Percentiles rank a stretch among this genome's conserved stretches.
phyloP scores from a whole-genome alignment of 2,888 invertebrate genomes.

The Monopis laevigella region DNA sequence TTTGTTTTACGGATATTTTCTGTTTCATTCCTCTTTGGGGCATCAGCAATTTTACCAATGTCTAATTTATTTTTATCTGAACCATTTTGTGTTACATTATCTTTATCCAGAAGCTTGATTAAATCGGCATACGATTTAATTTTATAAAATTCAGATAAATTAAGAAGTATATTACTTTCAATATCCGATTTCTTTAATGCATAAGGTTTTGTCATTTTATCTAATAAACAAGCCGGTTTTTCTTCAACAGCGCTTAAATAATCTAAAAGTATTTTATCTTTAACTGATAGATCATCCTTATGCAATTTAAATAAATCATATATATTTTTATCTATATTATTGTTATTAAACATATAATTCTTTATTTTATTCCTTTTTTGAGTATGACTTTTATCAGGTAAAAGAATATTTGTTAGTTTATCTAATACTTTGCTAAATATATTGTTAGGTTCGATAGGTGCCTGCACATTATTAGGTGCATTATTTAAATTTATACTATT shows the following conservation, averaged over 20 bases:
- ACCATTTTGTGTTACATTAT: neutral
- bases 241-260: constrained; percentile 39
- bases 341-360: constrained; percentile 29
- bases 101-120: constrained; percentile 27
- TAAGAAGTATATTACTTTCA: constrained; percentile 41
- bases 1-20: constrained; percentile 7
- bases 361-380: constrained; percentile 30
- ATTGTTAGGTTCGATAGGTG: constrained; percentile 30
- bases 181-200: constrained; percentile 22
- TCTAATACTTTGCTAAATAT: constrained; percentile 39
- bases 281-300: constrained; percentile 26
- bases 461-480: constrained; percentile 17
- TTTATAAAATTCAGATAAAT: constrained; percentile 48
- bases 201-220: too few relatives aligned
- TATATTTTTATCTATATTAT: constrained; percentile 19
- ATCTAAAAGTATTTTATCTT: constrained; percentile 46
- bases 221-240: constrained; percentile 35
- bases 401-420: constrained; percentile 41
- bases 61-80: neutral
- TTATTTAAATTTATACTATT: constrained; percentile 9
- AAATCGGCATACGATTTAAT: constrained; percentile 47
- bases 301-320: constrained; percentile 29
- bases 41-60: neutral
- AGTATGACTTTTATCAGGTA: constrained; percentile 30
- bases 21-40: constrained; percentile 9